phyloP scores from a whole-genome alignment of 2,888 invertebrate genomes.

The Aelia acuminata region DNA sequence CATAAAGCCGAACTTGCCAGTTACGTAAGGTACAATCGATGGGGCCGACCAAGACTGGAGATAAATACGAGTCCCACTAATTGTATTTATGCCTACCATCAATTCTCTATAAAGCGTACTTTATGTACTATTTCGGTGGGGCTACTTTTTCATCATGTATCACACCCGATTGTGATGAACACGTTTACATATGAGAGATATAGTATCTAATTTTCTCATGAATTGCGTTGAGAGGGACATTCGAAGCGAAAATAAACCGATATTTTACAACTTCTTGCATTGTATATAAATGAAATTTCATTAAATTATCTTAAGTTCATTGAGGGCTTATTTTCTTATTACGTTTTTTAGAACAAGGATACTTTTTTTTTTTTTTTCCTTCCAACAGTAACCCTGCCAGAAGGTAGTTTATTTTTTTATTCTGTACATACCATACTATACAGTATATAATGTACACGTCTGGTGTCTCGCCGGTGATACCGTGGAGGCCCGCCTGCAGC shows the following conservation, averaged over 20 bases:
- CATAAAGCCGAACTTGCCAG: not conserved
- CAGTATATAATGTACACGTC: too few species aligned
- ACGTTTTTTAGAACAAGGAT: too few species aligned
- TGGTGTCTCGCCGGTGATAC: too few species aligned
- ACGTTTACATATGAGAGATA: not conserved
- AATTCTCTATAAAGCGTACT: constrained; percentile 27
- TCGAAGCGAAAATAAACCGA: not conserved
- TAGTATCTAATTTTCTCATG: not conserved
- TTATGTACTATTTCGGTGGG: constrained; percentile 1
- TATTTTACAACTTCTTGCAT: too few species aligned
- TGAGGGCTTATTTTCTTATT: too few species aligned
- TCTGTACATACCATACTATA: too few species aligned
- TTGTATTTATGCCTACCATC: constrained; percentile 43
- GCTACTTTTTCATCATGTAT: constrained; percentile 29
- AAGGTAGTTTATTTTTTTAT: too few species aligned
- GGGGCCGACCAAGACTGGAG: not conserved
- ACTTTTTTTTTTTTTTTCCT: too few species aligned
- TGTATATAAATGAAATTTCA: too few species aligned
- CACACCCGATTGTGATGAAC: not conserved
- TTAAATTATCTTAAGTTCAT: too few species aligned
- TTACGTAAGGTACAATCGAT: not conserved
- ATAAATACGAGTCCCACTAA: constrained; percentile 15
- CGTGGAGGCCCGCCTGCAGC: too few species aligned
- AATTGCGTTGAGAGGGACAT: not conserved
- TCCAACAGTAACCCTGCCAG: too few species aligned